Evolutionary conservation across 2,797 vertebrate genomes (phyloP).

Genomic region (Calcarius lapponicus): DNA sequence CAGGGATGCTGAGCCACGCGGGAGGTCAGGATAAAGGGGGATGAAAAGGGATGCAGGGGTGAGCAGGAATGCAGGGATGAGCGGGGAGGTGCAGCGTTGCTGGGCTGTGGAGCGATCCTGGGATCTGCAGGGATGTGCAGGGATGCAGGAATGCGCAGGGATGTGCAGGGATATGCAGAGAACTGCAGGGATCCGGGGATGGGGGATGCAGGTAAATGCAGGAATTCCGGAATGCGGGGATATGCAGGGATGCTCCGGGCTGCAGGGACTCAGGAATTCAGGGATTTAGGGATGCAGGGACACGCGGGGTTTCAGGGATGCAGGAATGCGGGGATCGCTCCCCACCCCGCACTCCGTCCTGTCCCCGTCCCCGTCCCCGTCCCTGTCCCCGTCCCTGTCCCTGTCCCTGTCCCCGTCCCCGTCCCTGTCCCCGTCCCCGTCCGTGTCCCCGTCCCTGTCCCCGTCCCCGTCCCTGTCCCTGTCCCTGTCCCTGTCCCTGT

Average conservation of each 20-base stretch:
- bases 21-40: neutral
- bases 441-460: neutral
- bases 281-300: no score
- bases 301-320: neutral
- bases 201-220: neutral
- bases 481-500: neutral
- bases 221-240: neutral
- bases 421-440: neutral
- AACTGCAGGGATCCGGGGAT: neutral
- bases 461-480: neutral
- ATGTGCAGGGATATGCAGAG: neutral
- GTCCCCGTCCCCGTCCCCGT: neutral
- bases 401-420: neutral
- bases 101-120: neutral
- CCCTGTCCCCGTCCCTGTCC: neutral
- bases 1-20: neutral
- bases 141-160: neutral
- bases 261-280: no score
- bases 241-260: no score
- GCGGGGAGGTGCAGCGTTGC: neutral
- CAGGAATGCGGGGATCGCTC: neutral
- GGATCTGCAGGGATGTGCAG: neutral
- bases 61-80: neutral
- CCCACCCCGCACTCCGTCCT: neutral
- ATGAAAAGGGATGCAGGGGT: neutral